Evolutionary conservation across 35 echinoderm and acorn worm species (phyloP), one percentile per base, ranked within the genome.

Genomic region (Diadema setosum): DNA sequence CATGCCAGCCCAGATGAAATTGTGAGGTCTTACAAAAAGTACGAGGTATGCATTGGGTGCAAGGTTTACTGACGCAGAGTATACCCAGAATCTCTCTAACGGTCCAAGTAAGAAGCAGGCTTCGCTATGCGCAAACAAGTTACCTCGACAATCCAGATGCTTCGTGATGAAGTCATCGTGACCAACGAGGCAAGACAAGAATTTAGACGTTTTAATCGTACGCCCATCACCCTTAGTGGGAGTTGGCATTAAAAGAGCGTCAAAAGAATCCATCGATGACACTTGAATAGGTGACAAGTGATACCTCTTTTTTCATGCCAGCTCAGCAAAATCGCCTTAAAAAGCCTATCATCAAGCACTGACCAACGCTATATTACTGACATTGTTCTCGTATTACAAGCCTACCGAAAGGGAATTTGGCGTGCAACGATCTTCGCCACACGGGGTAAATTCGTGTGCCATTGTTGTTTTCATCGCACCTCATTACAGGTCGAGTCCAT

Each of bases 341-440:
- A 78, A 78, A 78, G 18, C 24, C 73, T 78, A 41, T 78, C 39
- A 78, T 78, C 73, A 78, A 78, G 24, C 37, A 25, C 73, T 78
- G 73, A 78, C 73, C 44, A 41, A 41, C 73, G 73, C 15, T 41
- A 78, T 41, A 78, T 78, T 78, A 76, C 43, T 12, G 0, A 21
- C 39, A 41, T 78, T 78, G 73, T 78, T 78, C 73, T 78, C 73
- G 73, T 78, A 78, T 78, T 78, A 78, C 27, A 67, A 52, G n/a
- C 48, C 48, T n/a, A 52, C 9, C 48, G n/a, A 52, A 52, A 52
- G 48, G 48, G 48, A n/a, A 52, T 9, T 52, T 52, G 9, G n/a
- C n/a, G n/a, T n/a, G n/a, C n/a, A n/a, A n/a, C n/a, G n/a, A n/a
- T n/a, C n/a, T n/a, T n/a, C n/a, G n/a, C n/a, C n/a, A n/a, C n/a